A percentile compares a stretch with the other conserved stretches of the same genome.
Evolutionary conservation across 2,113 vertebrate genomes (phyloP).

Genomic region (Dicaeum eximium): DNA sequence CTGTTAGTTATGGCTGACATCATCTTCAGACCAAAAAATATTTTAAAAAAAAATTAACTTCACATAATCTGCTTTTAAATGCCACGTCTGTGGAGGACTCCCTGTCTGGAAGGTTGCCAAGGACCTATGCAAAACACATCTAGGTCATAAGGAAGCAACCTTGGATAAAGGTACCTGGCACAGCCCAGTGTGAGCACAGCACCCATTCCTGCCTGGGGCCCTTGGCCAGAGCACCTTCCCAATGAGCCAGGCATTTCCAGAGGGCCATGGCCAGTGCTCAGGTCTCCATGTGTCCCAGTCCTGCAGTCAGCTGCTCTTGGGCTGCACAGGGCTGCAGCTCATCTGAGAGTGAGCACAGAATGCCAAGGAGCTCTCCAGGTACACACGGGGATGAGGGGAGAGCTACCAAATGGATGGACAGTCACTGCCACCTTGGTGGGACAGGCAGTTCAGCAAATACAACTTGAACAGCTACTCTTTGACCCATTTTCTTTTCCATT

Average conservation of each 20-base stretch:
- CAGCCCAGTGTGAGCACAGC: neutral
- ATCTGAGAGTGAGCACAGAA: neutral
- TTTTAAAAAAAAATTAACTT: neutral
- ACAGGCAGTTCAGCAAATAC: neutral
- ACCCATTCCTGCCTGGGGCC: neutral
- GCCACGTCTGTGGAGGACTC: neutral
- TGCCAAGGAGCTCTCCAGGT: neutral
- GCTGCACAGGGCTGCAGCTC: neutral
- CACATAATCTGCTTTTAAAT: neutral
- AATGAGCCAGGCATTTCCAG: neutral
- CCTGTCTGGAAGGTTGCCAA: neutral
- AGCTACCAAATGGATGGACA: neutral
- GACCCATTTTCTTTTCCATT: neutral
- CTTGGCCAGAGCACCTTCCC: neutral
- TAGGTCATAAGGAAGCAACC: neutral
- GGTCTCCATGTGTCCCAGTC: rapidly evolving
- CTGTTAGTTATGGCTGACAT: neutral
- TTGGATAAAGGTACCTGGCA: neutral
- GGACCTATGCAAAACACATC: neutral
- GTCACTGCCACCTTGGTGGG: neutral
- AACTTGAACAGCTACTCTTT: neutral
- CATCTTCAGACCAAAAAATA: neutral
- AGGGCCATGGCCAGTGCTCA: neutral
- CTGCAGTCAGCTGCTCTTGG: neutral
- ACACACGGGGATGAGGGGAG: rapidly evolving